Percentiles rank a stretch among this genome's conserved stretches.
Conservation (phyloP, 2,888 invertebrate genomes). For the Nebria salina region DNA sequence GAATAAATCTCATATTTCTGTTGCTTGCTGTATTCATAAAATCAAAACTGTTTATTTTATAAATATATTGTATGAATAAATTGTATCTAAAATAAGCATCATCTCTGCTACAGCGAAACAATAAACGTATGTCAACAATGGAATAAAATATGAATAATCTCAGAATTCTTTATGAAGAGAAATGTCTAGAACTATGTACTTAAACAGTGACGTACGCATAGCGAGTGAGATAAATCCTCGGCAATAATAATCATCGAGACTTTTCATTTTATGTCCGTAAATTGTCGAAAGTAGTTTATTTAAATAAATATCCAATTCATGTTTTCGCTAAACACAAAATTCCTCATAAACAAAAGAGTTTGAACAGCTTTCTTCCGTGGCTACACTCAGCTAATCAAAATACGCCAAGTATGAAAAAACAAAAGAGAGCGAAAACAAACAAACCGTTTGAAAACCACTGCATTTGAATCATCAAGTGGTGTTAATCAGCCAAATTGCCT, state of each 20-base stretch:
- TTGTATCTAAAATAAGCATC: no score
- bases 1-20: conserved; percentile 13
- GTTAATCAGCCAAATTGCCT: not conserved
- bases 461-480: not conserved
- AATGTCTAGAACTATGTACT: no score
- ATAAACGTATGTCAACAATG: no score
- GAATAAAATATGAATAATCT: no score
- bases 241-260: not conserved
- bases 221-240: no score
- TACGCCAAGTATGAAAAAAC: not conserved
- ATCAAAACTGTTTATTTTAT: no score
- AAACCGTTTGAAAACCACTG: conserved; percentile 1
- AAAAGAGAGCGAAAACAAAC: not conserved
- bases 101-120: no score
- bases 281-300: not conserved
- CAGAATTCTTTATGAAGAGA: no score
- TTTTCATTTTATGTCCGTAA: not conserved
- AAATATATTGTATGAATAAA: no score
- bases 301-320: not conserved
- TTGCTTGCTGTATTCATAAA: not conserved
- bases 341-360: not conserved
- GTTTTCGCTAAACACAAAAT: not conserved
- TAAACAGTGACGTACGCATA: no score
- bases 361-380: not conserved
- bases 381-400: not conserved